phyloP scores from a whole-genome alignment of 2,797 vertebrate genomes.

The Rhinatrema bivittatum region DNA sequence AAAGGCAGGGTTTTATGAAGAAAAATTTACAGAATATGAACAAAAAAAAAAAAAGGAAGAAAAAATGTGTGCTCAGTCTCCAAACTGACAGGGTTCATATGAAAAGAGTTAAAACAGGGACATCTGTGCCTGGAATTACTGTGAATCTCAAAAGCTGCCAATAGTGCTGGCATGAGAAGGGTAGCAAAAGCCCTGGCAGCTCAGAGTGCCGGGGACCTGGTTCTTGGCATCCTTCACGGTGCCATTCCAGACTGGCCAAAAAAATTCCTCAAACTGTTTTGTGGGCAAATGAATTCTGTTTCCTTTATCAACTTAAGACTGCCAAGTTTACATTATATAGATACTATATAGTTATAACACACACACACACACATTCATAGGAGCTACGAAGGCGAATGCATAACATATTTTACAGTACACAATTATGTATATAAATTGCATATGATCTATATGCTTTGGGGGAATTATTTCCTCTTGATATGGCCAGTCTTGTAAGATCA shows the following conservation, averaged over 20 bases:
- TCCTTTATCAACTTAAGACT: too few relatives aligned
- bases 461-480: too few relatives aligned
- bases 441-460: too few relatives aligned
- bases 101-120: slow-evolving; percentile 55
- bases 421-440: too few relatives aligned
- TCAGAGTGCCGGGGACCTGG: slow-evolving; percentile 52
- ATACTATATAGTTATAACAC: too few relatives aligned
- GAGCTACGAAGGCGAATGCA: too few relatives aligned
- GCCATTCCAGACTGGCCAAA: slow-evolving; percentile 22
- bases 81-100: slow-evolving; percentile 49
- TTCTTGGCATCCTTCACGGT: slow-evolving; percentile 15
- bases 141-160: slow-evolving; percentile 54
- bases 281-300: too few relatives aligned
- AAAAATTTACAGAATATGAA: background rate
- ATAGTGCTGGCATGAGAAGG: slow-evolving; percentile 52
- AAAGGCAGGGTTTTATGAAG: background rate
- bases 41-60: background rate
- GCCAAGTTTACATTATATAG: too few relatives aligned
- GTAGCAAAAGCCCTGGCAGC: slow-evolving; percentile 56
- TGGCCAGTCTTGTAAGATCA: too few relatives aligned
- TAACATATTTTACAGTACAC: too few relatives aligned
- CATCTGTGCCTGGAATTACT: slow-evolving; percentile 58
- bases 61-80: background rate
- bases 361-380: too few relatives aligned
- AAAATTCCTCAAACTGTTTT: too few relatives aligned